Conservation (phyloP, 2,888 invertebrate species). For the Coelopa pilipes region DNA sequence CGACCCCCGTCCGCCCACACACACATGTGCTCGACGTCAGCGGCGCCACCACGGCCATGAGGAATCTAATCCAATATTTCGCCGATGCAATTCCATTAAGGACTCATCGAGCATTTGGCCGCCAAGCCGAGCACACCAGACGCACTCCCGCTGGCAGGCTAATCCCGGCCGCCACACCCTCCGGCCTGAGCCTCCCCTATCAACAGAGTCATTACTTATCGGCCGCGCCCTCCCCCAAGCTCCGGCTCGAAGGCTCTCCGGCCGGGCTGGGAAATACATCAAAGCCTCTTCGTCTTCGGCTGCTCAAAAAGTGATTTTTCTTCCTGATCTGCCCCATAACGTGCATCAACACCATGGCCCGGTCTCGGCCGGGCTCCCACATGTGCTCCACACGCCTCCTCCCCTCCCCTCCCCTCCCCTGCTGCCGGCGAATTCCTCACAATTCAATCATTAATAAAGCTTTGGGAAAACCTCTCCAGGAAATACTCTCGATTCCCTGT, state of each 20-base stretch:
- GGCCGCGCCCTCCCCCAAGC: background rate
- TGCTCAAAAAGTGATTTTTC: constrained; percentile 36
- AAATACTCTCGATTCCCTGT: background rate
- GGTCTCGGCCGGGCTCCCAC: constrained; percentile 22
- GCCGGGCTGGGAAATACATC: constrained; percentile 41
- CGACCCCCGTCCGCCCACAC: too few species aligned
- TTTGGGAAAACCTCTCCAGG: constrained; percentile 38
- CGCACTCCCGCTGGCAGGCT: background rate
- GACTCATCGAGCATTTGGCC: constrained; percentile 54
- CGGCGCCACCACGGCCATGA: too few species aligned
- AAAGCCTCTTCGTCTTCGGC: constrained; percentile 42
- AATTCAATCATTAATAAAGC: constrained; percentile 50
- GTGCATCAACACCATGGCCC: constrained; percentile 43
- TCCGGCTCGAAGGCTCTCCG: too few species aligned
- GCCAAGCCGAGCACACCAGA: background rate
- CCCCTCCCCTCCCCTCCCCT: background rate
- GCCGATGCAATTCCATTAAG: constrained; percentile 60
- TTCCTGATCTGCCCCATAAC: constrained; percentile 28
- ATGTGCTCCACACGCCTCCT: background rate
- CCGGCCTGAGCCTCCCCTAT: constrained; percentile 47
- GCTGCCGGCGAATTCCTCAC: constrained; percentile 33
- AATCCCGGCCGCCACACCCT: background rate
- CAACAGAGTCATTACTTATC: constrained; percentile 59
- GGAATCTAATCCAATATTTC: constrained; percentile 56
- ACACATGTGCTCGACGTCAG: too few species aligned